These are phyloP conservation scores for Pomacea canaliculata DNA, from an alignment of 2,888 invertebrate genomes.

Conservation along the genomic window DNA sequence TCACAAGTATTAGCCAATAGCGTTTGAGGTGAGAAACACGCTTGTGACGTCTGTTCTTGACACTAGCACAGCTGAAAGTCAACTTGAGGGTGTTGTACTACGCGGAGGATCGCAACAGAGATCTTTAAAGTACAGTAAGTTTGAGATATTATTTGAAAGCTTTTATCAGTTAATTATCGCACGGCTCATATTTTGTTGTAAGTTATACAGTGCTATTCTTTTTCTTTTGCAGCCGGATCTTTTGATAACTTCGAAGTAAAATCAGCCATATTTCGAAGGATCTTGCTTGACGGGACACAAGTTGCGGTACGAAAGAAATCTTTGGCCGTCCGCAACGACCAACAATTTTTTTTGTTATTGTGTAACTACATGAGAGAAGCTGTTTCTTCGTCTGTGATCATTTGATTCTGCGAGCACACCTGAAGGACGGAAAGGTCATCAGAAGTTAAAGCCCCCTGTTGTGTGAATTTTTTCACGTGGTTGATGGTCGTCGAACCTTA, in stretches of 20 bases:
- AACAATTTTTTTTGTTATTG: too few species aligned
- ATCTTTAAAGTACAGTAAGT: too few species aligned
- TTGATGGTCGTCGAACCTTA: background rate
- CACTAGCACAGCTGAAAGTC: conserved; percentile 24
- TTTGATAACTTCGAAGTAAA: conserved; percentile 5
- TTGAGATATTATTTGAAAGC: background rate
- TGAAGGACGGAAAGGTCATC: conserved; percentile 23
- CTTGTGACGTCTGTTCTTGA: conserved; percentile 2
- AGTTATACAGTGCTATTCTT: background rate
- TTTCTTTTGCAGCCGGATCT: conserved; percentile 24
- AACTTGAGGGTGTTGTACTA: conserved; percentile 15
- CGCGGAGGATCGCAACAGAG: background rate
- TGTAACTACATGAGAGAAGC: background rate
- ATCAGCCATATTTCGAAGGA: conserved; percentile 31
- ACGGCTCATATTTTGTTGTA: background rate
- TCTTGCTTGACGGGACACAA: conserved; percentile 19
- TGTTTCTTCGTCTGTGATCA: background rate
- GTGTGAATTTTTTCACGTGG: conserved; percentile 15
- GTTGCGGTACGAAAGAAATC: too few species aligned
- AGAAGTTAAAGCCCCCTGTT: background rate
- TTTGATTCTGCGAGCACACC: background rate
- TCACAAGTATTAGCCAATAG: too few species aligned
- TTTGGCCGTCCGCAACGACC: too few species aligned
- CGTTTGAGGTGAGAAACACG: too few species aligned
- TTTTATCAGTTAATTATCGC: background rate